Evolutionary conservation across 2,888 invertebrate genomes (phyloP).

Genomic region (Cheilosia vernalis): DNA sequence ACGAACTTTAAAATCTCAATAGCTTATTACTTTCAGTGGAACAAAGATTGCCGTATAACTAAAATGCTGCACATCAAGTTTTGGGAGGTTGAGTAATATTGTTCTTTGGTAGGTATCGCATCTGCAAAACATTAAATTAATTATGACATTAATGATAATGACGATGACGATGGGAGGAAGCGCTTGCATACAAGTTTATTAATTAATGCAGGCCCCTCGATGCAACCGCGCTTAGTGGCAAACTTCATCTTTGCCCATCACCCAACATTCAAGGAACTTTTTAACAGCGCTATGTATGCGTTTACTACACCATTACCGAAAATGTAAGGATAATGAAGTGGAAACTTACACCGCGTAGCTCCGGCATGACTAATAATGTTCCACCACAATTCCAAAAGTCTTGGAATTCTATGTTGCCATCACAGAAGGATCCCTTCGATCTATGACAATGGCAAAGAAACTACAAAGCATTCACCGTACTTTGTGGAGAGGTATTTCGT

Average conservation of each 20-base stretch:
- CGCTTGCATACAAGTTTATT: slow-evolving; percentile 14
- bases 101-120: not conserved
- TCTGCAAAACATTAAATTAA: slow-evolving; percentile 21
- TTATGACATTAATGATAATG: slow-evolving; percentile 36
- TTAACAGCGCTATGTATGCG: not conserved
- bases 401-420: slow-evolving; percentile 16
- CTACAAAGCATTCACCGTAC: not conserved
- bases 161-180: slow-evolving; percentile 17
- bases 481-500: no score
- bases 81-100: no score
- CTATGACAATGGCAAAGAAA: slow-evolving; percentile 25
- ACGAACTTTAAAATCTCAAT: no score
- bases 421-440: slow-evolving; percentile 13
- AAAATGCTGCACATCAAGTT: no score
- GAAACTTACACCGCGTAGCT: slow-evolving; percentile 51
- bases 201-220: slow-evolving; percentile 42
- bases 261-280: slow-evolving; percentile 29
- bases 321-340: slow-evolving; percentile 68
- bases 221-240: slow-evolving; percentile 28
- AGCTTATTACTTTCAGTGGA: no score
- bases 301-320: slow-evolving; percentile 33
- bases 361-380: slow-evolving; percentile 46
- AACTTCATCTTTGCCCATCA: slow-evolving; percentile 4
- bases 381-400: slow-evolving; percentile 40
- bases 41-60: no score